Conservation (phyloP, 2,797 vertebrate species). For the Synaphobranchus kaupii region DNA sequence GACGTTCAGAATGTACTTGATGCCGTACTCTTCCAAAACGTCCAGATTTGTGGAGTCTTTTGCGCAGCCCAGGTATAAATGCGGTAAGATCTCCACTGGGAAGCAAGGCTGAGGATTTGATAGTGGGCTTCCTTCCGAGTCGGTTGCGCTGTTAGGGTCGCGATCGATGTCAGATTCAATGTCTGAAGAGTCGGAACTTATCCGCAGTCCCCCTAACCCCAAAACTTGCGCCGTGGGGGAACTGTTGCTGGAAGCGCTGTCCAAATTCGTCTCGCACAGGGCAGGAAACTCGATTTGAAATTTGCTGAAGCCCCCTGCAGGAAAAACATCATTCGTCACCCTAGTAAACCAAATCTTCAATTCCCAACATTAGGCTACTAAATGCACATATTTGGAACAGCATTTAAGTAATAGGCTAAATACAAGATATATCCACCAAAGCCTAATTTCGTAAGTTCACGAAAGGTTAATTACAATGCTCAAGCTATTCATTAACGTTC, state of each 20-base stretch:
- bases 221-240: constrained; percentile 79
- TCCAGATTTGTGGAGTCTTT: constrained; percentile 85
- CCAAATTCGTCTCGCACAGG: constrained; percentile 81
- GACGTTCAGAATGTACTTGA: constrained; percentile 84
- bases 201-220: constrained; percentile 79
- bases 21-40: constrained; percentile 81
- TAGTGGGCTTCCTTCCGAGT: constrained; percentile 80
- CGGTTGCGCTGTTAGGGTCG: constrained; percentile 81
- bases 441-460: background rate
- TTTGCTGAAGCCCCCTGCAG: constrained; percentile 80
- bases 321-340: constrained; percentile 42
- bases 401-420: background rate
- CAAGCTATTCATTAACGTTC: background rate
- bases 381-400: background rate
- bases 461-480: background rate
- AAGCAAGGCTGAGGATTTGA: constrained; percentile 82
- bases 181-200: constrained; percentile 83
- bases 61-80: constrained; percentile 82
- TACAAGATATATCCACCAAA: background rate
- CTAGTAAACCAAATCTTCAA: background rate
- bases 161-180: constrained; percentile 81
- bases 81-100: constrained; percentile 82
- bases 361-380: background rate
- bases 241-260: constrained; percentile 72
- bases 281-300: constrained; percentile 80